Conservation (phyloP, 2,113 vertebrate species). For the Rhinoderma darwinii region DNA sequence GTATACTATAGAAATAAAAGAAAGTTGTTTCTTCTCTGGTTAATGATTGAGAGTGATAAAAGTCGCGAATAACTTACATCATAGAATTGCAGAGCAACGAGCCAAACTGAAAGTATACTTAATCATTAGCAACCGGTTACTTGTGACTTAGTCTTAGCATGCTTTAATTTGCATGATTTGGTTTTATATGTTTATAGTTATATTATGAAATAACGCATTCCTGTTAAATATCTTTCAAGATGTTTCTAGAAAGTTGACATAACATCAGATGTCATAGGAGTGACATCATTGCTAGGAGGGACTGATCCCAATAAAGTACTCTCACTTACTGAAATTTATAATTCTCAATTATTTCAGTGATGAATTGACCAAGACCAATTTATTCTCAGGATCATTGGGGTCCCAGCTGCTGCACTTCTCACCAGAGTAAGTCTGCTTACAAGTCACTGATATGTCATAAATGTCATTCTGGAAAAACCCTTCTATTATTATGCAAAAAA, state of each 20-base stretch:
- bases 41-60: not conserved
- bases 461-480: not conserved
- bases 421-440: not conserved
- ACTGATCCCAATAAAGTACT: not conserved
- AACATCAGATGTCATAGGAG: not conserved
- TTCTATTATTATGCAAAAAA: not conserved
- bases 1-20: not conserved
- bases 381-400: not conserved
- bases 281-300: not conserved
- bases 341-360: no score
- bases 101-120: not conserved
- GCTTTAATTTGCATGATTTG: not conserved
- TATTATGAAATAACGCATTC: not conserved
- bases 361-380: no score
- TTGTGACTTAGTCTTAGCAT: not conserved
- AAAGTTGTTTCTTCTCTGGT: not conserved
- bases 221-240: not conserved
- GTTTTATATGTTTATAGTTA: not conserved
- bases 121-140: not conserved
- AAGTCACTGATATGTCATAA: not conserved
- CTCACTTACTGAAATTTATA: not conserved
- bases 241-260: not conserved
- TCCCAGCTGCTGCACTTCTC: not conserved
- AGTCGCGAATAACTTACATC: not conserved
- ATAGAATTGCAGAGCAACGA: not conserved